phyloP scores from a whole-genome alignment of 2,113 vertebrate genomes.

The Bos javanicus region DNA sequence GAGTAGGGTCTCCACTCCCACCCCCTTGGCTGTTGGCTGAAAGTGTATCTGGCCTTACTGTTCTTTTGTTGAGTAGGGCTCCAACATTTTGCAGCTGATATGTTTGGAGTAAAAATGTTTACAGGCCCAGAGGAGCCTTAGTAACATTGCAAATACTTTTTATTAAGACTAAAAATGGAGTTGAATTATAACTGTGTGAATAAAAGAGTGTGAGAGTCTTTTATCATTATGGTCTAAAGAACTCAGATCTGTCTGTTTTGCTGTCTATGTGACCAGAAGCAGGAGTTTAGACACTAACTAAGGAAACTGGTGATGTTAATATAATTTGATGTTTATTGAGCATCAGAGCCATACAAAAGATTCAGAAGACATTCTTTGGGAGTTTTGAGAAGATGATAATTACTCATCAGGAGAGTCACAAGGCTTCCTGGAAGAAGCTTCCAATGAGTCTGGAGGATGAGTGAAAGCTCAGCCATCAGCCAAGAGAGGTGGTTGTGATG shows the following conservation, averaged over 20 bases:
- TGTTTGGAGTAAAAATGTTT: slow-evolving; percentile 61
- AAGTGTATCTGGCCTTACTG: background rate
- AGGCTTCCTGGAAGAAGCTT: background rate
- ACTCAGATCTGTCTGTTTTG: background rate
- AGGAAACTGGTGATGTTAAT: background rate
- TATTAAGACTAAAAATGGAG: slow-evolving; percentile 37
- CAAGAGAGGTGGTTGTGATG: background rate
- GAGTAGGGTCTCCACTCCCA: background rate
- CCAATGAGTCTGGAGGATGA: background rate
- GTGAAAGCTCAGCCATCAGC: background rate
- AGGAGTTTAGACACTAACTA: background rate
- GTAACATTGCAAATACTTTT: slow-evolving; percentile 54
- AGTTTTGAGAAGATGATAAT: background rate
- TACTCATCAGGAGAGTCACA: background rate
- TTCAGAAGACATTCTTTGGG: background rate
- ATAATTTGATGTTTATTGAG: background rate
- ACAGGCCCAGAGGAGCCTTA: slow-evolving; percentile 53
- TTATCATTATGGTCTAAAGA: background rate
- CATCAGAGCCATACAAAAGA: background rate
- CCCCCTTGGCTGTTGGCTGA: slow-evolving; percentile 6
- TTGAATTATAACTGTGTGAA: background rate
- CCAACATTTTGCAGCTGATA: slow-evolving; percentile 52
- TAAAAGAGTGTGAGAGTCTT: background rate
- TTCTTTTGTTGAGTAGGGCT: background rate
- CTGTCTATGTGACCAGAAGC: background rate